Conservation (phyloP, 37 sponge, comb jelly and placozoan genomes). For the Tethya wilhelma region DNA sequence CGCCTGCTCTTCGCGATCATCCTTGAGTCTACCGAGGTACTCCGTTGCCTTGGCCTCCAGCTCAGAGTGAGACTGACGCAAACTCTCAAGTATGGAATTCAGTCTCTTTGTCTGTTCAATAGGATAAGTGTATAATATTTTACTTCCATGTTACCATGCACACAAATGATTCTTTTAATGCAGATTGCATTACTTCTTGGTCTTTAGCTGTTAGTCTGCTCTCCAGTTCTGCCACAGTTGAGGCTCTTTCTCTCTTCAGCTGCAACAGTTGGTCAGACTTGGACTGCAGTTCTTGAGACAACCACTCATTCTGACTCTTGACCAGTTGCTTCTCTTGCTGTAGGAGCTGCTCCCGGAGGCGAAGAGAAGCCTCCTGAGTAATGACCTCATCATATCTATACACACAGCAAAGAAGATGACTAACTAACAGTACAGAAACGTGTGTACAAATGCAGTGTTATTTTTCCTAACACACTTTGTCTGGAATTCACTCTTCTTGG, state of each 20-base stretch:
- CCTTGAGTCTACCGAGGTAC: conserved; percentile 23
- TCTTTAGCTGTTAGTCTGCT: conserved; percentile 23
- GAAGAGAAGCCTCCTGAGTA: conserved; percentile 35
- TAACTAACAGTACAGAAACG: not conserved
- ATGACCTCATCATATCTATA: conserved; percentile 44
- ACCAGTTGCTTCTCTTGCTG: conserved; percentile 70
- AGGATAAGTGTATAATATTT: not conserved
- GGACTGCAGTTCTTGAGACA: conserved; percentile 48
- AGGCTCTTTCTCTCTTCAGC: conserved; percentile 41
- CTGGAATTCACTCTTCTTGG: conserved; percentile 51
- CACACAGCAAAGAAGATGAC: not conserved
- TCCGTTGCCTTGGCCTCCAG: conserved; percentile 41
- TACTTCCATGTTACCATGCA: not conserved
- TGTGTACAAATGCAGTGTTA: not conserved
- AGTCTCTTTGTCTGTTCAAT: conserved; percentile 32
- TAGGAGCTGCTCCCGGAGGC: conserved; percentile 67
- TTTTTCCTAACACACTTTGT: not conserved
- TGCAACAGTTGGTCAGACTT: conserved; percentile 45
- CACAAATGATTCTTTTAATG: not conserved
- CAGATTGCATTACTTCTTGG: conserved; percentile 26
- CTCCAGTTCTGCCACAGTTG: conserved; percentile 33
- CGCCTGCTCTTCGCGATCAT: conserved; percentile 33
- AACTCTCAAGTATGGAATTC: conserved; percentile 8
- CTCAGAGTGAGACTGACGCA: not conserved
- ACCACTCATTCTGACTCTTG: conserved; percentile 60